Evolutionary conservation across 2,888 invertebrate species (phyloP).

Genomic region (Leptura quadrifasciata): DNA sequence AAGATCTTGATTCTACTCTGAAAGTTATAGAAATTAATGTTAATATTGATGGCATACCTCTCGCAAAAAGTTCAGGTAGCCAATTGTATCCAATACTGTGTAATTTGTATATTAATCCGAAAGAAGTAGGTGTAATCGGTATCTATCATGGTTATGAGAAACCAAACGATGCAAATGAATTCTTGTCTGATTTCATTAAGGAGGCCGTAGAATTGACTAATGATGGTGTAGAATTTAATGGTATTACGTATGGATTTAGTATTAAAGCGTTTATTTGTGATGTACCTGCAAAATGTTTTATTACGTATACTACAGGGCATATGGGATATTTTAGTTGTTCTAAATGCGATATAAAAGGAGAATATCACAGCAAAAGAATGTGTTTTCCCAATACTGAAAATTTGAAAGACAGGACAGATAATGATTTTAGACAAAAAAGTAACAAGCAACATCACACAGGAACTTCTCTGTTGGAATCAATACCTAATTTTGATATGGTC

Average conservation of each 20-base stretch:
- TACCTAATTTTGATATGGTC: constrained; percentile 32
- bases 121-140: constrained; percentile 41
- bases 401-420: constrained; percentile 39
- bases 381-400: constrained; percentile 40
- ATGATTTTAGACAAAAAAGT: constrained; percentile 29
- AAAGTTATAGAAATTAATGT: constrained; percentile 35
- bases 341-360: constrained; percentile 46
- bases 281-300: constrained; percentile 44
- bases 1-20: constrained; percentile 8
- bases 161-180: constrained; percentile 45
- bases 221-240: constrained; percentile 29
- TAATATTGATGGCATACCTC: constrained; percentile 34
- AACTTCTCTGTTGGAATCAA: constrained; percentile 34
- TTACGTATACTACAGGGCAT: constrained; percentile 39
- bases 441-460: constrained; percentile 38
- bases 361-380: constrained; percentile 42
- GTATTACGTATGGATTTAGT: constrained; percentile 23
- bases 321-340: constrained; percentile 40
- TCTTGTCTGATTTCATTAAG: constrained; percentile 46
- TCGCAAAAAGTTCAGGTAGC: constrained; percentile 49
- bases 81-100: constrained; percentile 45
- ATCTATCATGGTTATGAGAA: constrained; percentile 50
- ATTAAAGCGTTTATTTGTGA: constrained; percentile 46
- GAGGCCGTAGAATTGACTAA: constrained; percentile 37
- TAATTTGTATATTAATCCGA: constrained; percentile 30